Percentiles rank a stretch among this genome's conserved stretches.
Evolutionary conservation across 2,113 vertebrate genomes (phyloP).

Genomic region (Gracilinanus agilis): DNA sequence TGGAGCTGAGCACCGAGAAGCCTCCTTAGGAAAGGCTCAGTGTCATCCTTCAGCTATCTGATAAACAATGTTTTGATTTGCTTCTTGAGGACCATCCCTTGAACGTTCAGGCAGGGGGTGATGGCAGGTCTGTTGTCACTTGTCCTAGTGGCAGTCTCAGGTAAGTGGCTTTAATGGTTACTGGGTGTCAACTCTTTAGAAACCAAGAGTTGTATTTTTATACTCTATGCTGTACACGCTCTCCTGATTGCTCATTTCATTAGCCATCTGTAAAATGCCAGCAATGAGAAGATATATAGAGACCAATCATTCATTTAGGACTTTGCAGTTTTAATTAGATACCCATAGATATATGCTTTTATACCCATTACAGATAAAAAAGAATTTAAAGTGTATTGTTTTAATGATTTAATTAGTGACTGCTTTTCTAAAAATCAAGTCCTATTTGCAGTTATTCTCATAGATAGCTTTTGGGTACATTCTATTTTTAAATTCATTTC

Average conservation of each 20-base stretch:
- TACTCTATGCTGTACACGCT: background rate
- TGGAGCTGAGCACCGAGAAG: background rate
- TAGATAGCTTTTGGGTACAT: background rate
- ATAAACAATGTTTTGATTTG: background rate
- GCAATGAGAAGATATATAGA: background rate
- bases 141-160: slow-evolving; percentile 59
- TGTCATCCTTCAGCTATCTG: background rate
- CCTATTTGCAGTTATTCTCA: slow-evolving; percentile 19
- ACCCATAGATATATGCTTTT: background rate
- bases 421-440: slow-evolving; percentile 37
- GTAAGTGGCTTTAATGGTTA: slow-evolving; percentile 61
- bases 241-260: background rate
- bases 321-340: background rate
- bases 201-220: background rate
- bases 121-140: slow-evolving; percentile 62
- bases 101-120: background rate
- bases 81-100: background rate
- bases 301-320: slow-evolving; percentile 14
- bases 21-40: background rate
- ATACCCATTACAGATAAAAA: background rate
- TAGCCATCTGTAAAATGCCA: slow-evolving; percentile 24
- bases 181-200: background rate
- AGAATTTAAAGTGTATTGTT: background rate
- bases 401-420: background rate
- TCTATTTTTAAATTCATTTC: slow-evolving; percentile 53